These are phyloP conservation scores for Platyrinchus mystaceus DNA, from an alignment of 2,797 vertebrate genomes.

Conservation along the genomic window DNA sequence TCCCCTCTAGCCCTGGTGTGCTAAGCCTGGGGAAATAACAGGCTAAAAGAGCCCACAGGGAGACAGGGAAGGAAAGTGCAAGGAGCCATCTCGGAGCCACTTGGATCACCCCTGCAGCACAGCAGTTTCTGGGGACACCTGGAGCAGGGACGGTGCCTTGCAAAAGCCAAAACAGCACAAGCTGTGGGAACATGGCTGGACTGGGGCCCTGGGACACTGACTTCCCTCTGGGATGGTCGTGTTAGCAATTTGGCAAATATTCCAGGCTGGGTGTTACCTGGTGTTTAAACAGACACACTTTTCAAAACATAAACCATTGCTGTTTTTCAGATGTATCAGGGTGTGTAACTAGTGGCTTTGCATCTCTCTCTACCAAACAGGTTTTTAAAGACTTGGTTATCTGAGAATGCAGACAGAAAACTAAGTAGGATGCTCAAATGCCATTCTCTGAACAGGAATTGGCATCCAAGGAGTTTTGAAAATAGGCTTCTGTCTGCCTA, in stretches of 20 bases:
- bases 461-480: neutral
- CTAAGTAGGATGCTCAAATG: neutral
- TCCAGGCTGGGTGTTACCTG: neutral
- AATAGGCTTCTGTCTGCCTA: neutral
- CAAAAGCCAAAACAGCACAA: neutral
- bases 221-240: neutral
- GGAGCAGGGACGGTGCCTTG: neutral
- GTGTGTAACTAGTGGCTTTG: neutral
- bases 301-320: neutral
- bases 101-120: neutral
- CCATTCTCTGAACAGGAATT: neutral
- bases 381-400: neutral
- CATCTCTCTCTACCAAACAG: neutral
- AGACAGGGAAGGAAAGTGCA: neutral
- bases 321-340: neutral
- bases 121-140: fast-evolving
- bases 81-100: fast-evolving
- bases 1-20: neutral
- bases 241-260: neutral
- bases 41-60: neutral
- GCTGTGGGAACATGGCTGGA: fast-evolving
- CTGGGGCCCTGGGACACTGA: neutral
- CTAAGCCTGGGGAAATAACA: neutral
- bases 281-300: neutral
- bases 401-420: neutral